These are phyloP conservation scores for Peromyscus polionotus DNA, from an alignment of 2,113 vertebrate species.

Conservation along the genomic window DNA sequence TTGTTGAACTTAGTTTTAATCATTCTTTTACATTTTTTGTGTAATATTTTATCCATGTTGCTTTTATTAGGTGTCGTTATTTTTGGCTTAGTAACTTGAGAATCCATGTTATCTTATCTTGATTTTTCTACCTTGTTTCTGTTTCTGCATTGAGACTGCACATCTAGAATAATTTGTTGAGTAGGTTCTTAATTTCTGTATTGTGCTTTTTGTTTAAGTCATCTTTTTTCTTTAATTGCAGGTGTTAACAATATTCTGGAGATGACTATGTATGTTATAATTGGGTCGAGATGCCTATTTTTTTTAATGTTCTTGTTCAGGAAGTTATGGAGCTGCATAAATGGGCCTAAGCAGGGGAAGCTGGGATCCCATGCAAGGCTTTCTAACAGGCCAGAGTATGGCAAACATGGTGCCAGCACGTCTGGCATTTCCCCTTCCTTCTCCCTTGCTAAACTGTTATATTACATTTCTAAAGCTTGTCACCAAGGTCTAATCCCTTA, in stretches of 20 bases:
- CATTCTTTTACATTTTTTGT: not conserved
- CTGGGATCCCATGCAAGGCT: not conserved
- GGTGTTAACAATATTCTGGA: not conserved
- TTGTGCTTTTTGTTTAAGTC: not conserved
- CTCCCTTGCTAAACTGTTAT: too few relatives aligned
- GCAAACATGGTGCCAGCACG: not conserved
- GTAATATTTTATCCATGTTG: not conserved
- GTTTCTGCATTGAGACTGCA: not conserved
- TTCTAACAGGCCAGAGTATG: not conserved
- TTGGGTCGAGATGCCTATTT: not conserved
- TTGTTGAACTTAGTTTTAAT: not conserved
- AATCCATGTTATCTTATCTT: not conserved
- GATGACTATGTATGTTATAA: not conserved
- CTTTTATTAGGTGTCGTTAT: not conserved
- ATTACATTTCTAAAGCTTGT: too few relatives aligned
- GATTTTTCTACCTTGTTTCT: not conserved
- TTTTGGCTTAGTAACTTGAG: not conserved
- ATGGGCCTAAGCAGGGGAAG: not conserved
- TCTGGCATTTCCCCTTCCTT: too few relatives aligned
- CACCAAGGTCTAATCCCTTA: too few relatives aligned
- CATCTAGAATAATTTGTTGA: not conserved
- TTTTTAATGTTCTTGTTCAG: not conserved
- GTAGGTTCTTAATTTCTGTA: not conserved
- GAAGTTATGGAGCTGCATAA: not conserved
- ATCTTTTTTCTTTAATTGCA: not conserved